Evolutionary conservation across 2,113 vertebrate species (phyloP).

Genomic region (Pongo pygmaeus): DNA sequence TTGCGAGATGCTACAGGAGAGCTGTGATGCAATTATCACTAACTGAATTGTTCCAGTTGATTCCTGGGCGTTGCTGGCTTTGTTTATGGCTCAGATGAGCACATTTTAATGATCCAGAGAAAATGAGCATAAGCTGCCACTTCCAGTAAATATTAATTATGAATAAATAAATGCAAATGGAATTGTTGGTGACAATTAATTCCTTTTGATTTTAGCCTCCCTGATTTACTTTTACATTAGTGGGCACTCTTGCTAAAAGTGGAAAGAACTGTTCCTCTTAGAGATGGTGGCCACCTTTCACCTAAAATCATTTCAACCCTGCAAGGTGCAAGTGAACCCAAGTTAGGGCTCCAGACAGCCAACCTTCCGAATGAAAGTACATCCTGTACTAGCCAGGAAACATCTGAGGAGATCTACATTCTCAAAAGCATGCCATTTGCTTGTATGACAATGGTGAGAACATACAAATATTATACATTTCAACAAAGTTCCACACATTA

Average conservation of each 20-base stretch:
- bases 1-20: not conserved
- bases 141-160: constrained; percentile 53
- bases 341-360: constrained; percentile 50
- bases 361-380: constrained; percentile 49
- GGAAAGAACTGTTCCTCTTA: not conserved
- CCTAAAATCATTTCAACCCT: not conserved
- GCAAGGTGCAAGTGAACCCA: not conserved
- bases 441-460: constrained; percentile 81
- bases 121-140: constrained; percentile 46
- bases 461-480: constrained; percentile 66
- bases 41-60: not conserved
- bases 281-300: not conserved
- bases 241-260: not conserved
- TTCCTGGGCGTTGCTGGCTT: constrained; percentile 1
- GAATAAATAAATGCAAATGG: constrained; percentile 55
- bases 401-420: constrained; percentile 30
- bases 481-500: constrained; percentile 72
- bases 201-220: not conserved
- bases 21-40: not conserved
- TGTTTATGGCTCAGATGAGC: constrained; percentile 39
- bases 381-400: constrained; percentile 69
- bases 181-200: not conserved
- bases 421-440: constrained; percentile 73
- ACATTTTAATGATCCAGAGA: constrained; percentile 54
- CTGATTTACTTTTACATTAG: not conserved